Evolutionary conservation across 2,113 vertebrate species (phyloP).

Genomic region (Serinus canaria): DNA sequence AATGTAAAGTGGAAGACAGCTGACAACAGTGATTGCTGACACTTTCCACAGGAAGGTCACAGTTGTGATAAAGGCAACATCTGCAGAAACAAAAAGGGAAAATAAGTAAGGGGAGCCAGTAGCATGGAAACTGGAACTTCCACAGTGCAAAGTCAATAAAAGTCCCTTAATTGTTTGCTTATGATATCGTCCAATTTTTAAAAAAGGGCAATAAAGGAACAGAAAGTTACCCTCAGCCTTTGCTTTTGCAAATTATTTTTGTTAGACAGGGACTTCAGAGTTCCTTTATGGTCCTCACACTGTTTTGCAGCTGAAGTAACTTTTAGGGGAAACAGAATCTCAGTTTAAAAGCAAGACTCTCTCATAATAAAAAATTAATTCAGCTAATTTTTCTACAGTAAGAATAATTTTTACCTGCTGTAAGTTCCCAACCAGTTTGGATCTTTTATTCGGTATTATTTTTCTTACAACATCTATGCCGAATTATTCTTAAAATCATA

Average conservation of each 20-base stretch:
- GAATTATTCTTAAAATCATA: background rate
- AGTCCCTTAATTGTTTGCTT: background rate
- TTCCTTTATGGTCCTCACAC: background rate
- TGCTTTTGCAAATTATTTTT: background rate
- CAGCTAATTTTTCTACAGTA: background rate
- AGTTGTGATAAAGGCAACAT: constrained; percentile 91
- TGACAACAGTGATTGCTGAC: constrained; percentile 91
- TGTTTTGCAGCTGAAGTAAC: background rate
- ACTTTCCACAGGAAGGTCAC: constrained; percentile 97
- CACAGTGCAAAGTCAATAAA: background rate
- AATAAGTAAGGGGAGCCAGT: background rate
- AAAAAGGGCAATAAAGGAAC: background rate
- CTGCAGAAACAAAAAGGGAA: constrained; percentile 67
- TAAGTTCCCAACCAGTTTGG: background rate
- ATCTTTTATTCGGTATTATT: background rate
- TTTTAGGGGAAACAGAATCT: background rate
- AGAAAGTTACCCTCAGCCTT: background rate
- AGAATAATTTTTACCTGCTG: background rate
- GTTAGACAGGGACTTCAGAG: background rate
- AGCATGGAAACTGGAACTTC: background rate
- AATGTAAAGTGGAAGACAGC: constrained; percentile 98
- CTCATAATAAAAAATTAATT: background rate
- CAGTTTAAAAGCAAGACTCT: background rate
- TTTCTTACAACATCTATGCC: background rate
- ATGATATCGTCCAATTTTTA: background rate